A percentile compares a stretch with the other conserved stretches of the same genome.
Conservation (phyloP, 2,113 vertebrate species). For the Ancistrus triradiatus region DNA sequence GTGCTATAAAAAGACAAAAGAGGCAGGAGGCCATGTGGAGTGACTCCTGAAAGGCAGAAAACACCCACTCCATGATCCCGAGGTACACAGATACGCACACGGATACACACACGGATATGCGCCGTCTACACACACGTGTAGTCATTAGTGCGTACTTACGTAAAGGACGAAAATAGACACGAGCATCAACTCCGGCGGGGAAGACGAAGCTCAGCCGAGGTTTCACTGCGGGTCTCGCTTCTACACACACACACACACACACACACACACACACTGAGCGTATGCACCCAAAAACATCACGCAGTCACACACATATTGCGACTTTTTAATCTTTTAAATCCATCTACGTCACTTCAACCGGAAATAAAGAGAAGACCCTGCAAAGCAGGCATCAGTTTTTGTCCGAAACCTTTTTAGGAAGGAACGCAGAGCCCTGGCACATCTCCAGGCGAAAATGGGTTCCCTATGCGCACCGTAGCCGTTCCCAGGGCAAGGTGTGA, state of each 20-base stretch:
- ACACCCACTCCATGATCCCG: conserved; percentile 69
- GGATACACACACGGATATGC: neutral
- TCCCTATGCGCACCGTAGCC: conserved; percentile 57
- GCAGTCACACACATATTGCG: conserved; percentile 49
- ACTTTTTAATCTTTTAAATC: too few species aligned
- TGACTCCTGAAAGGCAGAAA: conserved; percentile 70
- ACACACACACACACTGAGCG: neutral
- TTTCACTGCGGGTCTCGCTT: neutral
- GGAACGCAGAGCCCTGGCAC: conserved; percentile 61
- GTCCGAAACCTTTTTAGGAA: conserved; percentile 11
- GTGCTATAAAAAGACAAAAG: conserved; percentile 75
- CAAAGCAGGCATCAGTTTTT: too few species aligned
- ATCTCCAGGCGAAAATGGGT: conserved; percentile 60
- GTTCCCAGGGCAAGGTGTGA: conserved; percentile 51
- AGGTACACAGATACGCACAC: conserved; percentile 29
- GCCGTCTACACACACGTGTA: conserved; percentile 28
- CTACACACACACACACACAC: conserved; percentile 22
- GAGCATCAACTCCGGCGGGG: conserved; percentile 34
- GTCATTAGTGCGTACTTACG: conserved; percentile 49
- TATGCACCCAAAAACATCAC: conserved; percentile 12
- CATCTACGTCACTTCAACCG: too few species aligned
- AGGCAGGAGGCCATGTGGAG: conserved; percentile 72
- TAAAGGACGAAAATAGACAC: conserved; percentile 53
- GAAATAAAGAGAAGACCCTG: too few species aligned
- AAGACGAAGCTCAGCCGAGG: conserved; percentile 39